Conservation (phyloP, 2,113 vertebrate species). For the Neotoma lepida region DNA sequence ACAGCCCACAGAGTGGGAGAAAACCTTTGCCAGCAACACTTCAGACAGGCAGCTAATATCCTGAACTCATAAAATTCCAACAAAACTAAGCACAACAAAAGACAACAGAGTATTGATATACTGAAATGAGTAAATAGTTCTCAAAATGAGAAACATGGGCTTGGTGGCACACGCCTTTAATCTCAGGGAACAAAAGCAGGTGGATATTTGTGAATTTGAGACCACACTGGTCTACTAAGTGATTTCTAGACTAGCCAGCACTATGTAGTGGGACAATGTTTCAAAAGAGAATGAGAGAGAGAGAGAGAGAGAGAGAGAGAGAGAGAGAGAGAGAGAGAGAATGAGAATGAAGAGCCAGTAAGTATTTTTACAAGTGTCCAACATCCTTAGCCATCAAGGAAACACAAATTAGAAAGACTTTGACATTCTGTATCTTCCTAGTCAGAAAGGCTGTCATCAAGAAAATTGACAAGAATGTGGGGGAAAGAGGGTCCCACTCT, state of each 20-base stretch:
- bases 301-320: not conserved
- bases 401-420: not conserved
- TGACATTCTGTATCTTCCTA: not conserved
- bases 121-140: not conserved
- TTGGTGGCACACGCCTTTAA: not conserved
- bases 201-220: not conserved
- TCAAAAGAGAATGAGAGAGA: not conserved
- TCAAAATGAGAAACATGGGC: not conserved
- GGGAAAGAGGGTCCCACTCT: not conserved
- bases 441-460: not conserved
- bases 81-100: not conserved
- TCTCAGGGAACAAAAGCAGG: not conserved
- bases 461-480: not conserved
- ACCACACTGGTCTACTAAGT: not conserved
- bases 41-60: not conserved
- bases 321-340: not conserved
- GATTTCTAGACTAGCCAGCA: not conserved
- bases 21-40: not conserved
- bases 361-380: not conserved
- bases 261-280: not conserved
- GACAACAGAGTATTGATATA: not conserved
- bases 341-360: not conserved
- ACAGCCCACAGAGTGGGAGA: not conserved
- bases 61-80: not conserved
- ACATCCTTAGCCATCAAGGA: not conserved